Base-by-base conservation (phyloP, 1,140 invertebrate species). In the Tribolium madens region DNA sequence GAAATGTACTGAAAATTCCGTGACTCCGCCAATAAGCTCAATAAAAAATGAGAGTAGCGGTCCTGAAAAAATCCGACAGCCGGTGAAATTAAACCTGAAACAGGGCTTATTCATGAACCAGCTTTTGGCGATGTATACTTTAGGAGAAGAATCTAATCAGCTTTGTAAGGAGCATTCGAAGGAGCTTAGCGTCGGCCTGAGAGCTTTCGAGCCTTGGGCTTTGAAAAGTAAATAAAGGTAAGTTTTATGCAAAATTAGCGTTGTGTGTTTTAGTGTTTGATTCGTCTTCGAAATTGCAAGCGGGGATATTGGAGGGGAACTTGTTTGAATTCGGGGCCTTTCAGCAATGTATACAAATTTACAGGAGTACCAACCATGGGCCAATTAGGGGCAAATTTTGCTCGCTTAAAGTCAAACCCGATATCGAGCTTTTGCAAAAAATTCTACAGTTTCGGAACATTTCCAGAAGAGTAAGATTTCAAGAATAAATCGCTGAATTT, bases 291-390 rank as follows among this genome's bases (percentile, higher is more conserved):
- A 81, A 81, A 57, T 57, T 83, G 17, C 78, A 80, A 75, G 57
- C 79, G 4, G 81, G 81, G 9, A 52, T 73, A 12, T 73, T 73
- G n/a, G 42, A 42, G 12, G 46, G 42, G 12, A 71, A 42, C 17
- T 50, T 53, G 13, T 71, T 64, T 70, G 18, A 70, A 42, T 60
- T 79, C 52, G 81, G 82, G 1, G 64, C 73, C 2, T 83, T 79
- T 77, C 75, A 76, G 17, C 76, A 83, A 72, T 83, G 81, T 47
- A 57, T 83, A 2, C 74, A 79, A 46, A 79, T 81, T 48, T 73
- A 79, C 70, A 68, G 77, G 12, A 42, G 78, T 3, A 78, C 77
- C 2, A 26, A 60, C 31, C 77, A 69, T 64, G 82, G 81, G 1
- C 52, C 73, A 0, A 82, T 83, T 48, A 79, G 70, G 17, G 82